These are phyloP conservation scores for Ormyrus nitidulus DNA, from an alignment of 2,888 invertebrate species.

Conservation along the genomic window DNA sequence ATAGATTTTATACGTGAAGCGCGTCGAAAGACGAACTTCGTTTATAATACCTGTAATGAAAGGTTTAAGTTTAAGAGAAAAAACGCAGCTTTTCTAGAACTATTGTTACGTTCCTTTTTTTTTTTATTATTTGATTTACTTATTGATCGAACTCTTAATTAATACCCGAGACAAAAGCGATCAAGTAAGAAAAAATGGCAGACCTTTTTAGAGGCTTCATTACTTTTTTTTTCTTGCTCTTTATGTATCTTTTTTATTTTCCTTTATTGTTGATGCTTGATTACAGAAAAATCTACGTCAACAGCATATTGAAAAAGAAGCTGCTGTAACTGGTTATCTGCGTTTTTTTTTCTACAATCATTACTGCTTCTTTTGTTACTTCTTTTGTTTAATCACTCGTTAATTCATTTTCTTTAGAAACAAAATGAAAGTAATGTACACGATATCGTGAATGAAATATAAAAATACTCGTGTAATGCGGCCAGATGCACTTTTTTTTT, in stretches of 20 bases:
- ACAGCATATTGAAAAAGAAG: conserved; percentile 16
- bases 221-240: no score
- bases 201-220: background rate
- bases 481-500: conserved; percentile 17
- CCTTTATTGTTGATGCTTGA: background rate
- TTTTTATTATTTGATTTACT: no score
- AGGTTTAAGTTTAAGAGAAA: conserved; percentile 20
- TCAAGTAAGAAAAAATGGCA: no score
- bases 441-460: conserved; percentile 35
- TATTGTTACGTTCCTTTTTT: background rate
- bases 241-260: background rate
- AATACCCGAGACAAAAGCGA: no score
- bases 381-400: background rate
- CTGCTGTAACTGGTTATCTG: conserved; percentile 32
- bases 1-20: conserved; percentile 12
- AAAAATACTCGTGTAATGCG: conserved; percentile 19
- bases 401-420: background rate
- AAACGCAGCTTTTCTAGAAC: conserved; percentile 15
- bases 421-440: conserved; percentile 45
- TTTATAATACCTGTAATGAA: conserved; percentile 24
- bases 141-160: no score
- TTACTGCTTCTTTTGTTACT: background rate
- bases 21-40: background rate
- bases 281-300: conserved; percentile 31
- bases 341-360: background rate